These are phyloP conservation scores for Papilio gigon DNA, from an alignment of 2,888 invertebrate species.

Conservation along the genomic window DNA sequence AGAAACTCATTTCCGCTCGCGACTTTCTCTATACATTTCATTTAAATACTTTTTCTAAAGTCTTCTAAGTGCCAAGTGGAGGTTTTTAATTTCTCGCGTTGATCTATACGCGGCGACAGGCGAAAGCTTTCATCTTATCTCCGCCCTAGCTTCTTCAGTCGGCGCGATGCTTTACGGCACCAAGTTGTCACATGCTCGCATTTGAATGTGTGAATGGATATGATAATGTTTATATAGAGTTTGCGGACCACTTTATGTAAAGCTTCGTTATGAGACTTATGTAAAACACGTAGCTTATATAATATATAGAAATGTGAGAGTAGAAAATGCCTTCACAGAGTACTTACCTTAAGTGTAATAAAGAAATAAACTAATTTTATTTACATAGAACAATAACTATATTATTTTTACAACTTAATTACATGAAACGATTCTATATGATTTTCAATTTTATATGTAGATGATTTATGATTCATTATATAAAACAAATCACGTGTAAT, in stretches of 20 bases:
- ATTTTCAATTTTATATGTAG: too few species aligned
- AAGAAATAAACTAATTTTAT: too few species aligned
- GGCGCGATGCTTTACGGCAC: slow-evolving; percentile 23
- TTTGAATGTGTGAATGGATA: not conserved
- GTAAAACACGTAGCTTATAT: not conserved
- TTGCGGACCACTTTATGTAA: not conserved
- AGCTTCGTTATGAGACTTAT: not conserved
- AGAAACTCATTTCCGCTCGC: slow-evolving; percentile 78
- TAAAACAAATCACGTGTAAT: too few species aligned
- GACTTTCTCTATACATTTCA: slow-evolving; percentile 80
- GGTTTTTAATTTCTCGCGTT: slow-evolving; percentile 75
- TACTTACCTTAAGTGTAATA: too few species aligned
- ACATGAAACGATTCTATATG: too few species aligned
- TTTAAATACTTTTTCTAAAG: slow-evolving; percentile 74
- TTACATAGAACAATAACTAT: too few species aligned
- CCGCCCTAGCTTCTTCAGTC: slow-evolving; percentile 30
- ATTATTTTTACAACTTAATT: too few species aligned
- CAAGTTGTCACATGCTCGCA: slow-evolving; percentile 18
- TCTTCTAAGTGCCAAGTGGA: slow-evolving; percentile 64
- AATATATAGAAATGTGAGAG: not conserved
- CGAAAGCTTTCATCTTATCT: slow-evolving; percentile 59
- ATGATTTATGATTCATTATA: too few species aligned
- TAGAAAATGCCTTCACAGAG: not conserved
- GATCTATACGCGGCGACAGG: slow-evolving; percentile 69
- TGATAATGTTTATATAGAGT: slow-evolving; percentile 1